Conservation (phyloP, 1,140 invertebrate species). For the Hesperophylax magnus region DNA sequence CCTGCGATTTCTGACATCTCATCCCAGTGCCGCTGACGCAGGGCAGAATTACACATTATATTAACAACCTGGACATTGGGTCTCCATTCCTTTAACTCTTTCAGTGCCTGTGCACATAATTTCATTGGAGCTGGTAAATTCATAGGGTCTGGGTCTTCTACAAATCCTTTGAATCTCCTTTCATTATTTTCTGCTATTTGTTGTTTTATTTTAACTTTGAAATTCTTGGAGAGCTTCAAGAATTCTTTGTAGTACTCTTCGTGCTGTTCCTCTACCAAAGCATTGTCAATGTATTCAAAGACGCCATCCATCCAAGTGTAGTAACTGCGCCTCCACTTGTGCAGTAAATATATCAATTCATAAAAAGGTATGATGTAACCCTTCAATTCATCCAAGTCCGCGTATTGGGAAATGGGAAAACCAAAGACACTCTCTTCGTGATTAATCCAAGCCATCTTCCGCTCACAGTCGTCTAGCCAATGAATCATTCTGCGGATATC, state of each 20-base stretch:
- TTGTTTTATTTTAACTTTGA: constrained; percentile 84
- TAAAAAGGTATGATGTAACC: constrained; percentile 80
- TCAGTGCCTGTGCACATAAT: constrained; percentile 78
- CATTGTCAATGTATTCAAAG: constrained; percentile 85
- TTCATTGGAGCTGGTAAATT: constrained; percentile 85
- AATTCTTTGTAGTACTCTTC: constrained; percentile 83
- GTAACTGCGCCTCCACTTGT: constrained; percentile 84
- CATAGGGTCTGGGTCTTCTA: constrained; percentile 83
- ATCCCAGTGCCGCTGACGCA: constrained; percentile 91
- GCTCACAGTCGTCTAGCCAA: constrained; percentile 80
- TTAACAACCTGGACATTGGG: constrained; percentile 84
- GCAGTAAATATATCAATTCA: constrained; percentile 73
- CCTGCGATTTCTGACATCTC: constrained; percentile 89
- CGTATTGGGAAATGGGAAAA: constrained; percentile 80
- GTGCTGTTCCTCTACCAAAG: constrained; percentile 79
- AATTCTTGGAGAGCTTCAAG: constrained; percentile 84
- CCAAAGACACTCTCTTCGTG: constrained; percentile 90
- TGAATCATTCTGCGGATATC: constrained; percentile 82
- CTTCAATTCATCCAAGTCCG: constrained; percentile 82
- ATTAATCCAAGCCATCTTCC: constrained; percentile 88
- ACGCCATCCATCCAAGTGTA: constrained; percentile 93
- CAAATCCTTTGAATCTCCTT: constrained; percentile 76
- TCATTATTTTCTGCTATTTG: constrained; percentile 78
- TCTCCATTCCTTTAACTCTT: constrained; percentile 85
- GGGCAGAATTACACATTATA: constrained; percentile 90